Evolutionary conservation across 2,888 invertebrate genomes (phyloP).

Genomic region (Eupithecia exiguata): DNA sequence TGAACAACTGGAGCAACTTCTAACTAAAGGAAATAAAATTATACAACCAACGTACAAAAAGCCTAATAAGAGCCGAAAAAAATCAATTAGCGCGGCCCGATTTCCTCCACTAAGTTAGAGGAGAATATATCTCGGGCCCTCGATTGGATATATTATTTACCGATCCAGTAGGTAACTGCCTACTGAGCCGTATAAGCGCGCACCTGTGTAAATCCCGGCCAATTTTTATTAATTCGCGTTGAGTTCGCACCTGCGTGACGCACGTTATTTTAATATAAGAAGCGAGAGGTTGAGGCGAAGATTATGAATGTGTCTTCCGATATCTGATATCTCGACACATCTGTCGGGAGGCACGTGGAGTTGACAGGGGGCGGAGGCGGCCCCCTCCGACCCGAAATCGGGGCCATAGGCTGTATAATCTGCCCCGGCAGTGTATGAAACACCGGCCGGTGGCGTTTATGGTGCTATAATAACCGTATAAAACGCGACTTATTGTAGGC

Average conservation of each 20-base stretch:
- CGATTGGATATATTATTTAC: slow-evolving; percentile 46
- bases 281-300: slow-evolving; percentile 75
- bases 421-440: slow-evolving; percentile 81
- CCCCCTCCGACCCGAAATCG: slow-evolving; percentile 57
- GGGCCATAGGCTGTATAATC: slow-evolving; percentile 79
- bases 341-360: slow-evolving; percentile 80
- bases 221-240: slow-evolving; percentile 68
- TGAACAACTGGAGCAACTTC: slow-evolving; percentile 13
- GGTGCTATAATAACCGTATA: slow-evolving; percentile 84
- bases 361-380: slow-evolving; percentile 69
- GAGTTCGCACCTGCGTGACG: slow-evolving; percentile 70
- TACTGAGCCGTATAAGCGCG: slow-evolving; percentile 43
- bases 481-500: slow-evolving; percentile 83
- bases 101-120: slow-evolving; percentile 38
- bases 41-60: slow-evolving; percentile 19
- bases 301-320: slow-evolving; percentile 83
- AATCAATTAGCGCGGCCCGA: slow-evolving; percentile 43
- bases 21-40: slow-evolving; percentile 20
- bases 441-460: slow-evolving; percentile 83
- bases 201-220: slow-evolving; percentile 51
- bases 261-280: slow-evolving; percentile 80
- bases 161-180: slow-evolving; percentile 44
- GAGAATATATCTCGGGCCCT: slow-evolving; percentile 33
- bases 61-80: slow-evolving; percentile 33
- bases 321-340: slow-evolving; percentile 83